phyloP scores from a whole-genome alignment of 2,113 vertebrate genomes.

The Nettapus auritus region DNA sequence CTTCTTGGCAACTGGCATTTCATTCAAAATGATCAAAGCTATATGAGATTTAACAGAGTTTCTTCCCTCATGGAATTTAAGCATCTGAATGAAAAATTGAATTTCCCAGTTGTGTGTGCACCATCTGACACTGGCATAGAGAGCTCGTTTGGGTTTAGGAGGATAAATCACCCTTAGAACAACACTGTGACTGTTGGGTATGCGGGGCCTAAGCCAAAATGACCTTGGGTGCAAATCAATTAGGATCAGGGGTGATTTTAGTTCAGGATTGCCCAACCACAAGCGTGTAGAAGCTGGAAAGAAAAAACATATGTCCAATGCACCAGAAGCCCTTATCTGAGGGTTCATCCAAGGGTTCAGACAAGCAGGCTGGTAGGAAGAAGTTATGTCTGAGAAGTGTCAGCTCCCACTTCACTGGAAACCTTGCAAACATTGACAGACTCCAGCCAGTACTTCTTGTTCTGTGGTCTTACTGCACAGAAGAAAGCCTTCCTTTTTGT shows the following conservation, averaged over 20 bases:
- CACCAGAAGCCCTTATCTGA: background rate
- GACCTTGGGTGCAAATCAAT: slow-evolving; percentile 39
- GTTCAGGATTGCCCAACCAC: background rate
- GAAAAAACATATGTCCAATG: background rate
- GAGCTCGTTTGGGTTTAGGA: background rate
- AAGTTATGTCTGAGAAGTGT: background rate
- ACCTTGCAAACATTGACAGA: background rate
- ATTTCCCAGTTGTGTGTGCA: accelerated
- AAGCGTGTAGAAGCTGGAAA: background rate
- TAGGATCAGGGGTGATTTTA: background rate
- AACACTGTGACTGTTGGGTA: background rate
- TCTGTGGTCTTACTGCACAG: background rate
- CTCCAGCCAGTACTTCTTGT: accelerated
- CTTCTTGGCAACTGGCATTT: background rate
- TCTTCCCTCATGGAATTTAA: accelerated
- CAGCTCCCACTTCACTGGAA: background rate
- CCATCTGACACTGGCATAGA: background rate
- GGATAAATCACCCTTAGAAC: slow-evolving; percentile 39
- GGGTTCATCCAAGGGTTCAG: background rate
- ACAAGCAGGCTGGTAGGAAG: background rate
- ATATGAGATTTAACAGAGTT: slow-evolving; percentile 5
- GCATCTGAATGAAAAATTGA: background rate
- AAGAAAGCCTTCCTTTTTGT: background rate
- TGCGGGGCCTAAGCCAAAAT: background rate
- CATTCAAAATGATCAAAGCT: slow-evolving; percentile 10